Base-by-base conservation (phyloP, 2,888 invertebrate species). In the Clivina fossor region DNA sequence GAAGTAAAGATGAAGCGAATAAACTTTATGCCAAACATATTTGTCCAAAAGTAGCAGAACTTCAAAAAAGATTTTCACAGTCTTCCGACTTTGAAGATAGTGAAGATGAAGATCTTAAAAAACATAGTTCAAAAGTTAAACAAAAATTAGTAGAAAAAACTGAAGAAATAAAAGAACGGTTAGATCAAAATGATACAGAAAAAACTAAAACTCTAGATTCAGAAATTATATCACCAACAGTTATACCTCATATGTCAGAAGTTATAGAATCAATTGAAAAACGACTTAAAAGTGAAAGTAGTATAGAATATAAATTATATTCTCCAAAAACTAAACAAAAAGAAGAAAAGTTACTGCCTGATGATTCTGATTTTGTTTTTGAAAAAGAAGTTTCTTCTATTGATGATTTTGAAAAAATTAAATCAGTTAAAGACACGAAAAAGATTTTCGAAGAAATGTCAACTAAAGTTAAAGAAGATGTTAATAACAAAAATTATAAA, bases 11-110 rank as follows among this genome's bases (percentile, higher is more conserved):
- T 33, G 58, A 59, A 44, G 58, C 63, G 5, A 64, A 66, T 5
- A 65, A 70, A 8, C 64, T 66, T 35, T 68, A 68, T 49, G 64
- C 64, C 2, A 75, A 74, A 67, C 68, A 70, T 28, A 71, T 76
- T 32, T 76, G 74, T 2, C 72, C 70, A 13, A 77, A 77, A 68
- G 75, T 77, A 49, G 76, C 77, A 19, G 73, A 77, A 64, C 62
- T 78, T 15, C 77, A 77, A 58, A 74, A 73, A 63, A 71, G 75
- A 56, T 77, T 77, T 63, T 72, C 74, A 2, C 68, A 69, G 56
- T 67, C 69, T 7, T 61, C 64, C 18, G 71, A 71, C 55, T 58
- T 64, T 4, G 66, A 67, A 20, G 70, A 70, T 43, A 62, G 62
- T 22, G 62, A 61, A 7, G 67, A 68, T 26, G 67, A 68, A 43